A percentile compares a stretch with the other conserved stretches of the same genome.
phyloP scores from a whole-genome alignment of 2,888 invertebrate species.

The Plagiodera versicolora region DNA sequence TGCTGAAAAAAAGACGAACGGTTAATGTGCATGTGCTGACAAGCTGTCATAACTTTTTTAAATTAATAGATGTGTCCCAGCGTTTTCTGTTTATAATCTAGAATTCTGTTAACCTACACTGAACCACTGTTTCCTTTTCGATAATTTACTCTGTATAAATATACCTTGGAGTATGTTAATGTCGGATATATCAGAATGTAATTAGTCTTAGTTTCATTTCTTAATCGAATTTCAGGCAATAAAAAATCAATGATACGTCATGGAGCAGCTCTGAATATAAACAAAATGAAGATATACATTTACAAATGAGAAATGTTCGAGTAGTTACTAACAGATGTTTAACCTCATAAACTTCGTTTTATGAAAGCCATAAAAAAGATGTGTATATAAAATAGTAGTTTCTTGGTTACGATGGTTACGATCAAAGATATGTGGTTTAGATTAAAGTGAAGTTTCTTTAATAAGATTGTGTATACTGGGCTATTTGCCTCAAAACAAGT shows the following conservation, averaged over 20 bases:
- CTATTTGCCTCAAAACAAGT: background rate
- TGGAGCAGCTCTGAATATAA: background rate
- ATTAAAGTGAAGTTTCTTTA: background rate
- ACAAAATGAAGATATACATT: background rate
- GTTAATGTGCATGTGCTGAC: no score
- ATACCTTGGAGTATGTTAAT: no score
- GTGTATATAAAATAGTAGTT: background rate
- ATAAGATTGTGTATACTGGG: no score
- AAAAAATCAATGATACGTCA: background rate
- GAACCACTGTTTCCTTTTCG: no score
- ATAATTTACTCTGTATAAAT: no score
- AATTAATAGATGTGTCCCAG: no score
- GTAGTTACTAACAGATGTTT: background rate
- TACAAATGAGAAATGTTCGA: background rate
- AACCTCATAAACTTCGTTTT: background rate
- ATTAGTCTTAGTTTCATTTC: no score
- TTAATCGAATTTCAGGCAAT: background rate
- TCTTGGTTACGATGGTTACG: background rate
- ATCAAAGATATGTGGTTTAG: background rate
- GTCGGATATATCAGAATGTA: no score
- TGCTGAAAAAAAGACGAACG: no score
- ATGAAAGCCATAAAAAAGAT: background rate
- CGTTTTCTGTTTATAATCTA: no score
- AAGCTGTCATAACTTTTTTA: no score
- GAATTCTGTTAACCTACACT: no score